These are phyloP conservation scores for Tragelaphus buxtoni DNA, from an alignment of 2,113 vertebrate genomes.

Conservation along the genomic window DNA sequence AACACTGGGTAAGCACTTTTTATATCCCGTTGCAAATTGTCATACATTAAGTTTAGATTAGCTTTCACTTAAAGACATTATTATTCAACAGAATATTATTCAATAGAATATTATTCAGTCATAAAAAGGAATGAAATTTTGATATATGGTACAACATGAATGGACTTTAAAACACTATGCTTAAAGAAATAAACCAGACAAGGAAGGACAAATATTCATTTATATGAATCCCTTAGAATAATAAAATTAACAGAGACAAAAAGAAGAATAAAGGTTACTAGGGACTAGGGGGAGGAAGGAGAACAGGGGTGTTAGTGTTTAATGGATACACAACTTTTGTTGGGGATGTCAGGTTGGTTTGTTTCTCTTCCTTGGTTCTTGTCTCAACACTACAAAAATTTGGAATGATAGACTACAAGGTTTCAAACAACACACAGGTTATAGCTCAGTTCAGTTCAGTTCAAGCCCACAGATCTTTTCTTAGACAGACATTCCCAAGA, in stretches of 20 bases:
- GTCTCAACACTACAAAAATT: background rate
- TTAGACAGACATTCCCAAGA: background rate
- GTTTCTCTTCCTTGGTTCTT: background rate
- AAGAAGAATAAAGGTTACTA: background rate
- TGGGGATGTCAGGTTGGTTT: background rate
- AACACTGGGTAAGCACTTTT: background rate
- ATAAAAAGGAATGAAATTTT: background rate
- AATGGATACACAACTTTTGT: background rate
- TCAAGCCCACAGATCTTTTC: background rate
- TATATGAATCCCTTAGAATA: background rate
- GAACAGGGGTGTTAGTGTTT: background rate
- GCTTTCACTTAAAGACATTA: background rate
- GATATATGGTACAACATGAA: background rate
- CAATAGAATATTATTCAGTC: background rate
- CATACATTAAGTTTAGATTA: background rate
- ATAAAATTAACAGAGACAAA: background rate
- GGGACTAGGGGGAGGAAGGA: background rate
- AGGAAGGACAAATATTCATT: background rate
- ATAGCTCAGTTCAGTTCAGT: background rate
- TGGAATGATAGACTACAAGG: background rate
- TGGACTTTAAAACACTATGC: background rate
- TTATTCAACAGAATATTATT: background rate
- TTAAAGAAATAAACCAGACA: background rate
- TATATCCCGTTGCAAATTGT: fast-evolving
- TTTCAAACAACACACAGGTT: background rate